These are phyloP conservation scores for Ormyrus nitidulus DNA, from an alignment of 2,888 invertebrate species.

Conservation along the genomic window DNA sequence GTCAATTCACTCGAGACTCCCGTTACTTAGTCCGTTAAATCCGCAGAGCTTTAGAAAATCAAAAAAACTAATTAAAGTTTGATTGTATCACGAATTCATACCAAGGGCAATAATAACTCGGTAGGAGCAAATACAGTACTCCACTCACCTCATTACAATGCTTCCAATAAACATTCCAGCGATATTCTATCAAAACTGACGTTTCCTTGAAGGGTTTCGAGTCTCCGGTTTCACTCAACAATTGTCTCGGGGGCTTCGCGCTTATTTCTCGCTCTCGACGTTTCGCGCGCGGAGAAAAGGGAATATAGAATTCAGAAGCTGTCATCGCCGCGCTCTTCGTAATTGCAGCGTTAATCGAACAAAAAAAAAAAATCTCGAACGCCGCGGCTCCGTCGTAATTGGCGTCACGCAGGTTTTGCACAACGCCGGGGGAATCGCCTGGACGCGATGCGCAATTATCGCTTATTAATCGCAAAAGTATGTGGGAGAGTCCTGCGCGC, in stretches of 20 bases:
- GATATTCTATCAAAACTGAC: neutral
- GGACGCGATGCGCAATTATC: conserved; percentile 4
- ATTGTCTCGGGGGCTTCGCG: neutral
- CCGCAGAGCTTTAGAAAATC: too few relatives aligned
- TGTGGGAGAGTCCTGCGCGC: neutral
- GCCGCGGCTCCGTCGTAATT: neutral
- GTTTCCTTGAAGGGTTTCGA: conserved; percentile 2
- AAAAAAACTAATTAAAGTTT: neutral
- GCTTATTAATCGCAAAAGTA: conserved; percentile 3
- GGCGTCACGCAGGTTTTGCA: neutral
- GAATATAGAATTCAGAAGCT: neutral
- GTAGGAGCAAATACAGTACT: too few relatives aligned
- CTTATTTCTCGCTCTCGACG: too few relatives aligned
- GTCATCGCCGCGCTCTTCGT: neutral
- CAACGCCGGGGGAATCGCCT: neutral
- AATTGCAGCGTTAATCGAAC: neutral
- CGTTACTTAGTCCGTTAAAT: too few relatives aligned
- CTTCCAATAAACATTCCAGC: neutral
- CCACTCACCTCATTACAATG: neutral
- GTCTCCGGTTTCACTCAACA: conserved; percentile 7
- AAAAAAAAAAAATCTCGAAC: neutral
- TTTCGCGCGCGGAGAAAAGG: too few relatives aligned
- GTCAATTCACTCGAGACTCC: too few relatives aligned
- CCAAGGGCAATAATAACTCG: too few relatives aligned
- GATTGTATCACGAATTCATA: too few relatives aligned